Evolutionary conservation across 2,888 invertebrate species (phyloP).

Genomic region (Drosophila prostipennis): DNA sequence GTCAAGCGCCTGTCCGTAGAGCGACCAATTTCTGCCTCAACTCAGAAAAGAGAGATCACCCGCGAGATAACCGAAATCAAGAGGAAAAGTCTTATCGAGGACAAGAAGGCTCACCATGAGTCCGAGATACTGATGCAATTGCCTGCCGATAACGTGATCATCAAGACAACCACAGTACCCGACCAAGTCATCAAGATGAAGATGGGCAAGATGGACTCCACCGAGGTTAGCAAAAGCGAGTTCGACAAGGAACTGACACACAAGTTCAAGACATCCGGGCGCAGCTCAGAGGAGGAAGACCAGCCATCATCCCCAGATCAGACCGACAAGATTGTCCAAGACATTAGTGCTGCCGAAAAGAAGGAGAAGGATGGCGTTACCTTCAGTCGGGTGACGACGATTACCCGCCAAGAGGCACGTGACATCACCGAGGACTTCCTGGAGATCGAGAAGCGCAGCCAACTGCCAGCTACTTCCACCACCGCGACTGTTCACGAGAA

Average conservation of each 20-base stretch:
- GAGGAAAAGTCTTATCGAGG: conserved; percentile 86
- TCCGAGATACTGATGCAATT: conserved; percentile 84
- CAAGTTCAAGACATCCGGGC: conserved; percentile 83
- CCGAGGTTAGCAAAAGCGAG: conserved; percentile 82
- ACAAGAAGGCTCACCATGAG: conserved; percentile 84
- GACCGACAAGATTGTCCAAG: conserved; percentile 70
- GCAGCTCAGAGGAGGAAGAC: conserved; percentile 76
- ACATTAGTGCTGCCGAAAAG: conserved; percentile 66
- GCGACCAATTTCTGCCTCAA: conserved; percentile 89
- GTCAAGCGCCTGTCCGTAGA: conserved; percentile 90
- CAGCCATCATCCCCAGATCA: conserved; percentile 61
- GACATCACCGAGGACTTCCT: conserved; percentile 81
- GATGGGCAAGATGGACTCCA: conserved; percentile 82
- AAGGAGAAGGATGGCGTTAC: conserved; percentile 56
- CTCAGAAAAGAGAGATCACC: conserved; percentile 90
- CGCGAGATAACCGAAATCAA: conserved; percentile 90
- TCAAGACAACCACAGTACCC: conserved; percentile 82
- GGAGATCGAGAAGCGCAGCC: conserved; percentile 75
- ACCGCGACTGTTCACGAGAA: conserved; percentile 66
- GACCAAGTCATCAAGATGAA: conserved; percentile 84
- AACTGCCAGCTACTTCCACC: conserved; percentile 59
- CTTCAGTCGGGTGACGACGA: conserved; percentile 55
- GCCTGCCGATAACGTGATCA: conserved; percentile 84
- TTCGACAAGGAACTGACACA: conserved; percentile 84
- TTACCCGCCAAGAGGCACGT: conserved; percentile 75